Conservation (phyloP, 2,797 vertebrate genomes). For the Hozukius guyotensis region DNA sequence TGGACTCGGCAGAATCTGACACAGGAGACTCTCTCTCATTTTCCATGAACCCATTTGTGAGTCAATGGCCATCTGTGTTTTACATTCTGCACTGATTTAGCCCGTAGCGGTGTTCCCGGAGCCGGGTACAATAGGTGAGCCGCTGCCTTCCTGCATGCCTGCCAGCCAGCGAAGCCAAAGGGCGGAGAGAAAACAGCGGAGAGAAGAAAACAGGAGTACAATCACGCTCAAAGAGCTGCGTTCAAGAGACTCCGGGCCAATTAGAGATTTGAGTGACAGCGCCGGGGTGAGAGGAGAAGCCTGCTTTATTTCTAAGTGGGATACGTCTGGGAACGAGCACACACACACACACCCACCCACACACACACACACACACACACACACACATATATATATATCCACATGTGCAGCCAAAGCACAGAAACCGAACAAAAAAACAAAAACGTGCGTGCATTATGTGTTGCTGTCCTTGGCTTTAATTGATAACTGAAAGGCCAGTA, state of each 20-base stretch:
- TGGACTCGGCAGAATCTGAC: slow-evolving; percentile 45
- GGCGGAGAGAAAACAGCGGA: slow-evolving; percentile 35
- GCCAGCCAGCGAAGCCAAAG: slow-evolving; percentile 38
- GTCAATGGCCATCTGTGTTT: slow-evolving; percentile 77
- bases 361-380: background rate
- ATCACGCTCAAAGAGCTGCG: slow-evolving; percentile 57
- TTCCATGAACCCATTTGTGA: slow-evolving; percentile 71
- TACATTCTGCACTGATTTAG: slow-evolving; percentile 72
- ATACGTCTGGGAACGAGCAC: slow-evolving; percentile 21
- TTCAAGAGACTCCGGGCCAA: slow-evolving; percentile 73
- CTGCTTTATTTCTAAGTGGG: slow-evolving; percentile 52
- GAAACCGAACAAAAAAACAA: background rate
- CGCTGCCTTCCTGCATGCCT: slow-evolving; percentile 39
- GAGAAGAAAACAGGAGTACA: slow-evolving; percentile 45
- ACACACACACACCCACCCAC: background rate
- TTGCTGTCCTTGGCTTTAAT: slow-evolving; percentile 76
- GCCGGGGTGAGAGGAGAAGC: slow-evolving; percentile 38
- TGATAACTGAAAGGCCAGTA: slow-evolving; percentile 65
- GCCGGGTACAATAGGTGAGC: slow-evolving; percentile 63
- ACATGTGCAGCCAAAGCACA: slow-evolving; percentile 1
- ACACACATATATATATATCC: background rate
- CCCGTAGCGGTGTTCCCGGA: slow-evolving; percentile 54
- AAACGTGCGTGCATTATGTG: background rate
- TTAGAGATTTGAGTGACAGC: slow-evolving; percentile 79
- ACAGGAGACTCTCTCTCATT: slow-evolving; percentile 51